Percentiles rank a stretch among this genome's conserved stretches.
phyloP scores from a whole-genome alignment of 2,888 invertebrate species.

The Pecten maximus region DNA sequence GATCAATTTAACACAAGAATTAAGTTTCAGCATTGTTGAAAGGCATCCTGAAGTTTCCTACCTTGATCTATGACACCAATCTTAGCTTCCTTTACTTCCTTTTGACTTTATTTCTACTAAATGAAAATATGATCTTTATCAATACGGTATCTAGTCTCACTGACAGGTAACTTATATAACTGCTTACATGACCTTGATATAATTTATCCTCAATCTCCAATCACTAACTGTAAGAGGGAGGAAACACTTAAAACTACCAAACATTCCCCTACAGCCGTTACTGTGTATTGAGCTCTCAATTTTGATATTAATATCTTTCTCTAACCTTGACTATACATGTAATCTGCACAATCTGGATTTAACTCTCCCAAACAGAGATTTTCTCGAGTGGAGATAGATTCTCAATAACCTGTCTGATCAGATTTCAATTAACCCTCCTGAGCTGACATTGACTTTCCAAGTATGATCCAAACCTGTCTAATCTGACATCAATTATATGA shows the following conservation, averaged over 20 bases:
- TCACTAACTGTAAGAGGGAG: neutral
- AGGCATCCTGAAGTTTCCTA: neutral
- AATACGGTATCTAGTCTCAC: neutral
- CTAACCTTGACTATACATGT: neutral
- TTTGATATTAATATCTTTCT: neutral
- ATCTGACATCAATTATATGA: neutral
- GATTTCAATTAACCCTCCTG: neutral
- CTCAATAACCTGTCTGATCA: neutral
- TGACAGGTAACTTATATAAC: neutral
- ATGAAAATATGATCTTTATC: slow-evolving; percentile 15
- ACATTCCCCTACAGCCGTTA: no score
- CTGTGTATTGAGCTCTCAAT: neutral
- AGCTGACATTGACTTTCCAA: neutral
- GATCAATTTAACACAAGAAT: neutral
- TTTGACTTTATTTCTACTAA: neutral
- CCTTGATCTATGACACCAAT: neutral
- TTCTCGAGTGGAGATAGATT: no score
- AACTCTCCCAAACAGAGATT: no score
- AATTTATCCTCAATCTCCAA: neutral
- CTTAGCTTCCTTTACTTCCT: neutral
- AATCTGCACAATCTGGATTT: no score
- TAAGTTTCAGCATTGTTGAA: neutral
- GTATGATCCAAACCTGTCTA: neutral
- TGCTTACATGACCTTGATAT: neutral
- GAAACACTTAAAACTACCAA: neutral